Conservation (phyloP, 1,140 invertebrate genomes). For the Conopomorpha cramerella region DNA sequence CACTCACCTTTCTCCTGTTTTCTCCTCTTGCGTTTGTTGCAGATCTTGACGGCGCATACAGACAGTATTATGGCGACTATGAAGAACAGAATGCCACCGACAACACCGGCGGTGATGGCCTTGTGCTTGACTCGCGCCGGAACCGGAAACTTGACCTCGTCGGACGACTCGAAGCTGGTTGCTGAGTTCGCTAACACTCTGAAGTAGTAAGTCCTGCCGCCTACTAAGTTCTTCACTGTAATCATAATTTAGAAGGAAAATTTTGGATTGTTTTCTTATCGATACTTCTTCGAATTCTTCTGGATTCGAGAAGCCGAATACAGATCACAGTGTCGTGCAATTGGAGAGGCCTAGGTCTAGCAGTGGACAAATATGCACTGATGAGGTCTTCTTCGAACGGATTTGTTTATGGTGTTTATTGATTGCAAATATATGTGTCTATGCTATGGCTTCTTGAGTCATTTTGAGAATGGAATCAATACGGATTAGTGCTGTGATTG, state of each 20-base stretch:
- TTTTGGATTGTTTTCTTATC: too few relatives aligned
- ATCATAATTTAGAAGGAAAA: conserved; percentile 4
- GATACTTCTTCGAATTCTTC: too few relatives aligned
- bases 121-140: conserved; percentile 88
- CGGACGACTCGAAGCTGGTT: conserved; percentile 80
- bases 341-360: too few relatives aligned
- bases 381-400: too few relatives aligned
- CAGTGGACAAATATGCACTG: too few relatives aligned
- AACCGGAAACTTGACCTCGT: conserved; percentile 84
- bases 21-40: conserved; percentile 93
- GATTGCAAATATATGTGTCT: too few relatives aligned
- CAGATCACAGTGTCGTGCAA: too few relatives aligned
- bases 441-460: too few relatives aligned
- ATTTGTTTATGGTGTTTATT: too few relatives aligned
- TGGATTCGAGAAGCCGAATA: too few relatives aligned
- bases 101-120: conserved; percentile 90
- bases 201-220: conserved; percentile 88
- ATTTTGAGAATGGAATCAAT: too few relatives aligned
- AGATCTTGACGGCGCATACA: conserved; percentile 95
- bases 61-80: conserved; percentile 95
- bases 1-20: conserved; percentile 95
- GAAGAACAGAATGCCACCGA: conserved; percentile 94
- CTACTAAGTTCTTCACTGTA: conserved; percentile 87
- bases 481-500: too few relatives aligned
- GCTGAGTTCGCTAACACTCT: conserved; percentile 84